Conservation (phyloP, 2,888 invertebrate species). For the Tipula unca region DNA sequence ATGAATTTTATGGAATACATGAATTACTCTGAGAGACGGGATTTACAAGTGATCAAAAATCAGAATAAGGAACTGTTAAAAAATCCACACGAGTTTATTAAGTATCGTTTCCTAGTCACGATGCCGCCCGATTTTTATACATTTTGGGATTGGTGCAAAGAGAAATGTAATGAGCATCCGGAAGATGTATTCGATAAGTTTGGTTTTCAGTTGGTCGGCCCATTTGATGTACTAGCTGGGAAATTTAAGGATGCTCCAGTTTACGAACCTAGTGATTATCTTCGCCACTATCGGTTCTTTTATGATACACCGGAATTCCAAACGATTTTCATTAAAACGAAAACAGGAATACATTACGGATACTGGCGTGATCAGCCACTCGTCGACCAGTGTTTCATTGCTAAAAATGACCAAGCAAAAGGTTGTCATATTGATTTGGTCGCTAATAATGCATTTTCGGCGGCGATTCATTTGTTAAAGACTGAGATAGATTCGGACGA, state of each 20-base stretch:
- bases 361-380: slow-evolving; percentile 80
- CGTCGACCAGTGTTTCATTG: slow-evolving; percentile 65
- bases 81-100: slow-evolving; percentile 50
- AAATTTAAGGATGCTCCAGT: slow-evolving; percentile 47
- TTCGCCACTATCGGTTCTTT: slow-evolving; percentile 82
- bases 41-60: not conserved
- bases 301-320: slow-evolving; percentile 94
- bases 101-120: slow-evolving; percentile 66
- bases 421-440: slow-evolving; percentile 61
- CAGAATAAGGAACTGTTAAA: slow-evolving; percentile 43
- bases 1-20: slow-evolving; percentile 1
- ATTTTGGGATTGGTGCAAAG: slow-evolving; percentile 69
- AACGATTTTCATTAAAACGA: slow-evolving; percentile 62
- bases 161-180: slow-evolving; percentile 48
- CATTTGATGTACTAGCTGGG: slow-evolving; percentile 72
- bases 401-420: slow-evolving; percentile 59
- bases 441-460: slow-evolving; percentile 73
- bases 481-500: not conserved
- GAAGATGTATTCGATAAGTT: slow-evolving; percentile 54
- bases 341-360: slow-evolving; percentile 73
- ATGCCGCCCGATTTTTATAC: slow-evolving; percentile 88
- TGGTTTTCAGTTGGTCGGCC: slow-evolving; percentile 71
- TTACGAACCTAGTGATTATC: slow-evolving; percentile 52
- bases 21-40: not conserved
- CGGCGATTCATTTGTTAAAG: slow-evolving; percentile 43